Evolutionary conservation across 2,797 vertebrate species (phyloP).

Genomic region (Enteromius argenteus): DNA sequence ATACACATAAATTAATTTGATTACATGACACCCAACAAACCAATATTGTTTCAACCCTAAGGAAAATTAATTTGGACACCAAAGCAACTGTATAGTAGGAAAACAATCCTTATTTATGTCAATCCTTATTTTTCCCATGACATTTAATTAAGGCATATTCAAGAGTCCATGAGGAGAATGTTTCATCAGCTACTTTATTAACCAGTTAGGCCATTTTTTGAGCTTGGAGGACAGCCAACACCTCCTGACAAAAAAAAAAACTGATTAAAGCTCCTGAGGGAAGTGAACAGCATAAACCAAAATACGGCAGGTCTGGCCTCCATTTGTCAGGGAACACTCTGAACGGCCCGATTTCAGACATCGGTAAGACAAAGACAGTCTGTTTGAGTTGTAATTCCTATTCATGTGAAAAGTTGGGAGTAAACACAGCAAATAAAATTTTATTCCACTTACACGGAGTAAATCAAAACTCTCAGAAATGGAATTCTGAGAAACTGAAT

Average conservation of each 20-base stretch:
- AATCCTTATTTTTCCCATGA: constrained; percentile 62
- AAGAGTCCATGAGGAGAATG: constrained; percentile 54
- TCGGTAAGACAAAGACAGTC: constrained; percentile 62
- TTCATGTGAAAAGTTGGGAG: constrained; percentile 58
- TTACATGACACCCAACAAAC: constrained; percentile 29
- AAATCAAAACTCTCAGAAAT: constrained; percentile 18
- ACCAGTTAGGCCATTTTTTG: constrained; percentile 9
- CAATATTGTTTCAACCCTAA: constrained; percentile 8
- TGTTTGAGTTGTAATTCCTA: constrained; percentile 59
- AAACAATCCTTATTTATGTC: constrained; percentile 26
- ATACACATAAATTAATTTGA: constrained; percentile 55
- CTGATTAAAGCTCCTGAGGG: constrained; percentile 16
- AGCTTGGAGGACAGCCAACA: constrained; percentile 40
- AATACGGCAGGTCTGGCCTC: background rate
- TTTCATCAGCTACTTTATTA: constrained; percentile 48
- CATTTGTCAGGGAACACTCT: constrained; percentile 12
- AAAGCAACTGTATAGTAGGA: background rate
- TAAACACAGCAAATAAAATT: constrained; percentile 14
- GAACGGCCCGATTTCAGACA: constrained; percentile 31
- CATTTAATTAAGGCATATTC: constrained; percentile 62
- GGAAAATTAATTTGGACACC: background rate
- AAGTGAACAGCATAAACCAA: constrained; percentile 4
- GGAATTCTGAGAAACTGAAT: constrained; percentile 31
- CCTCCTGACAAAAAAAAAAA: background rate
- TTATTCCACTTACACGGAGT: background rate